These are phyloP conservation scores for Dione vanillae DNA, from an alignment of 2,888 invertebrate species.

Conservation along the genomic window DNA sequence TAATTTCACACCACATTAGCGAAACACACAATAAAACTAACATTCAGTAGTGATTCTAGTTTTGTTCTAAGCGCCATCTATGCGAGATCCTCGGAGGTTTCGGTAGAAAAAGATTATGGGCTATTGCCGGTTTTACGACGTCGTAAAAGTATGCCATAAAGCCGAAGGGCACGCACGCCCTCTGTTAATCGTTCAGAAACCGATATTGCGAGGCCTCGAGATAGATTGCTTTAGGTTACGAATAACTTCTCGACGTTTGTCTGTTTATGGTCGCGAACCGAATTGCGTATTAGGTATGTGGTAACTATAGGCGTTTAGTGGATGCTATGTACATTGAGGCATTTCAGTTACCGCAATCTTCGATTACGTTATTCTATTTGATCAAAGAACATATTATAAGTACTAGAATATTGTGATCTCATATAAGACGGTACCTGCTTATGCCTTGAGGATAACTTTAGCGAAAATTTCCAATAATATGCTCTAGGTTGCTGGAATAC, in stretches of 20 bases:
- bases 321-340: conserved; percentile 15
- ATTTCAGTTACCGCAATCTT: conserved; percentile 26
- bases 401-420: background rate
- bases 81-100: conserved; percentile 60
- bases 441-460: no score
- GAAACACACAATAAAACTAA: conserved; percentile 84
- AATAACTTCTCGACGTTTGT: conserved; percentile 79
- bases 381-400: conserved; percentile 1
- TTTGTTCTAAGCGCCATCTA: conserved; percentile 80
- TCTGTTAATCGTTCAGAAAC: conserved; percentile 84
- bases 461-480: no score
- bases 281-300: conserved; percentile 54
- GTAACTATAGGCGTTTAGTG: conserved; percentile 41
- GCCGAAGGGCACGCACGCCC: conserved; percentile 83
- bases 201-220: conserved; percentile 82
- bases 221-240: conserved; percentile 80
- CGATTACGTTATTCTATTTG: conserved; percentile 17
- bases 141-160: conserved; percentile 83
- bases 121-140: conserved; percentile 79
- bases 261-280: conserved; percentile 72
- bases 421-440: background rate
- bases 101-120: conserved; percentile 80
- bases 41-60: conserved; percentile 74
- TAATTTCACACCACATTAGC: conserved; percentile 85
- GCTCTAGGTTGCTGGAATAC: no score